Conservation (phyloP, 2,113 vertebrate genomes). For the Mohoua ochrocephala region DNA sequence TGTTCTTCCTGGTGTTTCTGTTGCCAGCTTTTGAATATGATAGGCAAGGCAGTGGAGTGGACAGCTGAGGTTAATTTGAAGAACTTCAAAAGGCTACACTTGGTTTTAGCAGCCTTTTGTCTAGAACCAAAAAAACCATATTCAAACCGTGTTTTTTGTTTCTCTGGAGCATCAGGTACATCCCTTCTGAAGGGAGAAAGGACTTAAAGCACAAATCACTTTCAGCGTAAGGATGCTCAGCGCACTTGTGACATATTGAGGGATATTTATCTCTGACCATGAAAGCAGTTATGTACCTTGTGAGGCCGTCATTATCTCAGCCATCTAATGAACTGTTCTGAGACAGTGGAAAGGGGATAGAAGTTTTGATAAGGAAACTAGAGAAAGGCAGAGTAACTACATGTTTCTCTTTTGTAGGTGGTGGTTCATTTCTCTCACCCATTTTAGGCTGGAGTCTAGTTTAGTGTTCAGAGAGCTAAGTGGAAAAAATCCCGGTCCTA, state of each 20-base stretch:
- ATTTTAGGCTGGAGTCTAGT: neutral
- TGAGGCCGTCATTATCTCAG: neutral
- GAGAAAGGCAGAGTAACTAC: neutral
- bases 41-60: neutral
- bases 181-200: neutral
- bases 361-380: neutral
- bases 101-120: neutral
- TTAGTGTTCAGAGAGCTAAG: neutral
- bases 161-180: neutral
- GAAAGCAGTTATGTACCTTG: neutral
- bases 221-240: neutral
- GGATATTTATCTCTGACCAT: neutral
- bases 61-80: neutral
- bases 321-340: neutral
- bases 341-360: neutral
- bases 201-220: neutral
- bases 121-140: neutral
- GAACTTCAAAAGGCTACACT: neutral
- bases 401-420: neutral
- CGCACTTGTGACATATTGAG: neutral
- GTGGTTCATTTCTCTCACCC: neutral
- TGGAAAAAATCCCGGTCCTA: neutral
- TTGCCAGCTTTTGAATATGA: neutral
- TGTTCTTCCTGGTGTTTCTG: neutral
- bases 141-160: neutral